Conservation (phyloP, 2,797 vertebrate species). For the Avahi laniger region DNA sequence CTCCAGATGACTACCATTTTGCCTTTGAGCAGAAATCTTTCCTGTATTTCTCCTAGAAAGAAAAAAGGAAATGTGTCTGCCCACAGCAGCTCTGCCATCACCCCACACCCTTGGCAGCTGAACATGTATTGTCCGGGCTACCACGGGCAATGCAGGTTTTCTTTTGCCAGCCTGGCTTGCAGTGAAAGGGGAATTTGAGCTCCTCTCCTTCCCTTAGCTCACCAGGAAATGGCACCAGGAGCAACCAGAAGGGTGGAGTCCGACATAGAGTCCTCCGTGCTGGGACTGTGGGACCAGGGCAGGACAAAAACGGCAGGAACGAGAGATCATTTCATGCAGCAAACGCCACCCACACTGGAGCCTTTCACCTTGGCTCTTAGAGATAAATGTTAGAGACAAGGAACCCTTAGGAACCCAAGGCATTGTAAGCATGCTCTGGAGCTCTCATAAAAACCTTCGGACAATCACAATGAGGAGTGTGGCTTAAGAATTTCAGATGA, state of each 20-base stretch:
- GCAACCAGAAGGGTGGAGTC: not conserved
- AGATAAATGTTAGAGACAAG: not conserved
- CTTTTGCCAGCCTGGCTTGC: not conserved
- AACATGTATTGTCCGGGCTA: not conserved
- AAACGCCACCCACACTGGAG: not conserved
- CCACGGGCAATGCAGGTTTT: not conserved
- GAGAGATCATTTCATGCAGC: not conserved
- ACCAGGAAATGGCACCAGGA: not conserved
- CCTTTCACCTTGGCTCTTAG: not conserved
- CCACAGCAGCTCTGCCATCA: not conserved
- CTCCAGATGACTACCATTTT: not conserved
- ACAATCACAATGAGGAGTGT: not conserved
- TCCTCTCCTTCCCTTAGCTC: not conserved
- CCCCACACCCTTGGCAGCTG: not conserved
- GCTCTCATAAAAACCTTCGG: not conserved
- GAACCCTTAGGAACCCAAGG: not conserved
- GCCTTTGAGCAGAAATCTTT: not conserved
- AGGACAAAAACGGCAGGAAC: not conserved
- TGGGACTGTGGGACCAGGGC: not conserved
- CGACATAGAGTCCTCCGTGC: not conserved
- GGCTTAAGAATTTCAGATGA: conserved; percentile 36
- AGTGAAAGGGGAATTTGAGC: not conserved
- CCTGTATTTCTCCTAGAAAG: not conserved
- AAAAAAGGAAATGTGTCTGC: not conserved
- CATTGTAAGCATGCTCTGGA: not conserved